A percentile compares a stretch with the other conserved stretches of the same genome.
These are phyloP conservation scores for Pitta sordida DNA, from an alignment of 2,113 vertebrate species.

Conservation along the genomic window DNA sequence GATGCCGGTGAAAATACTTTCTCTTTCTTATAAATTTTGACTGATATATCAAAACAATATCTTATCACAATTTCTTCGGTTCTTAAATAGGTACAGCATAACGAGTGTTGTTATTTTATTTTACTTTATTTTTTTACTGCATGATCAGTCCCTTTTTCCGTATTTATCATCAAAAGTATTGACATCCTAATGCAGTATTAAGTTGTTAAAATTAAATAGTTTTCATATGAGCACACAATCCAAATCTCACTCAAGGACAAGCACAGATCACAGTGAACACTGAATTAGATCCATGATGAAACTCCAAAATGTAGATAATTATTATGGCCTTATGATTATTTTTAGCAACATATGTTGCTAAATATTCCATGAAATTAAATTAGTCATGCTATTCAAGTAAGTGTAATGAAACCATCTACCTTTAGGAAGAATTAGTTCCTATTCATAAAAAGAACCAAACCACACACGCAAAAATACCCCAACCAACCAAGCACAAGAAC, in stretches of 20 bases:
- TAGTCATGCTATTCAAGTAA: slow-evolving; percentile 4
- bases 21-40: not conserved
- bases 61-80: not conserved
- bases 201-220: not conserved
- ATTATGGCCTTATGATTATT: not conserved
- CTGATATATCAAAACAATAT: not conserved
- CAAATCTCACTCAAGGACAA: not conserved
- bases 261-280: not conserved
- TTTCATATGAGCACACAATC: not conserved
- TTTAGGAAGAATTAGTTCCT: not conserved
- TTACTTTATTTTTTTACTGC: not conserved
- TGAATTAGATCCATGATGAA: not conserved
- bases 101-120: not conserved
- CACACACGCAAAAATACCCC: not conserved
- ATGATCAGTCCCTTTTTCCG: not conserved
- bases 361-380: slow-evolving; percentile 37
- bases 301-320: not conserved
- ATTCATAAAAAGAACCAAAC: not conserved
- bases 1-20: not conserved
- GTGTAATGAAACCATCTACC: not conserved
- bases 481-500: not conserved
- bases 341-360: slow-evolving; percentile 22
- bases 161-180: not conserved
- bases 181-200: not conserved
- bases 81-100: not conserved